Evolutionary conservation across 2,888 invertebrate genomes (phyloP).

Genomic region (Xanthia icteritia): DNA sequence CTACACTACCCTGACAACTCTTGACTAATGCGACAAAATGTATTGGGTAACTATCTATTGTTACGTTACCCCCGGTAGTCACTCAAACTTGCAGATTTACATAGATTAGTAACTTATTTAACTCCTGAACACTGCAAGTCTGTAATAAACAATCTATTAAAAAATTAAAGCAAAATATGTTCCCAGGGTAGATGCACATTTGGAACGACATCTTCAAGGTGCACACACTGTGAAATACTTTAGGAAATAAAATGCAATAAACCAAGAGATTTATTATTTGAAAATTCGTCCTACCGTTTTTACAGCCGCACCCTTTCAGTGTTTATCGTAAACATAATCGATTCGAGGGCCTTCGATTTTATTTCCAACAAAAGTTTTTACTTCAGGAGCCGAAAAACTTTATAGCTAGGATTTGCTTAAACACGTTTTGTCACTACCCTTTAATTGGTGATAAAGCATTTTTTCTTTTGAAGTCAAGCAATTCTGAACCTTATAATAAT

Average conservation of each 20-base stretch:
- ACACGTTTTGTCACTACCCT: slow-evolving; percentile 79
- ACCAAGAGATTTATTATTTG: slow-evolving; percentile 67
- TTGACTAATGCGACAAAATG: no score
- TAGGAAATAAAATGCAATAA: slow-evolving; percentile 56
- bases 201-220: slow-evolving; percentile 32
- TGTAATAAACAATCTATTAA: neutral
- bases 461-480: neutral
- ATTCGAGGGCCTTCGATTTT: slow-evolving; percentile 73
- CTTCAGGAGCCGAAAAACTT: slow-evolving; percentile 73
- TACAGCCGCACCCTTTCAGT: slow-evolving; percentile 77
- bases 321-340: slow-evolving; percentile 79
- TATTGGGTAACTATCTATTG: neutral
- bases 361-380: slow-evolving; percentile 74
- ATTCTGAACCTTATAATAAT: slow-evolving; percentile 63
- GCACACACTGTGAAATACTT: slow-evolving; percentile 29
- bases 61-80: neutral
- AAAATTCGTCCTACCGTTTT: slow-evolving; percentile 85
- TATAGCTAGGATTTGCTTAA: slow-evolving; percentile 78
- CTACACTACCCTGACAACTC: no score
- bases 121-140: neutral
- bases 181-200: slow-evolving; percentile 5
- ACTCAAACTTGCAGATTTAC: neutral
- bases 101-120: neutral
- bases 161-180: neutral
- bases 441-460: slow-evolving; percentile 63